These are phyloP conservation scores for Eurytoma adleriae DNA, from an alignment of 2,888 invertebrate genomes.

Conservation along the genomic window DNA sequence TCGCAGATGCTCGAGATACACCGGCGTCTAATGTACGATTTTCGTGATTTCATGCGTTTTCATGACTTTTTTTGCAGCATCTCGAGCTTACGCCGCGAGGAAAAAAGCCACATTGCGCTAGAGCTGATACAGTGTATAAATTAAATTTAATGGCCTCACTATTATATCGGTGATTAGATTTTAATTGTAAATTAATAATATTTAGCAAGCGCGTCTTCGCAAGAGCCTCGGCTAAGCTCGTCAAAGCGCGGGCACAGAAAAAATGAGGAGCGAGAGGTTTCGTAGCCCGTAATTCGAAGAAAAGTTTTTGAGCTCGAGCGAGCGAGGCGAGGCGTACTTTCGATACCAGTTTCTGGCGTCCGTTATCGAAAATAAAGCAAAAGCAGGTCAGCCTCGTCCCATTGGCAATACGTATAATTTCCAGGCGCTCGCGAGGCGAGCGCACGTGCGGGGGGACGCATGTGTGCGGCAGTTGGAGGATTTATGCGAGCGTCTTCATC, in stretches of 20 bases:
- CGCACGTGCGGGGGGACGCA: background rate
- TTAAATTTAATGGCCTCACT: too few species aligned
- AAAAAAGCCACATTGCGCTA: background rate
- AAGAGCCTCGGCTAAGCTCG: too few species aligned
- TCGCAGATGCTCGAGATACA: too few species aligned
- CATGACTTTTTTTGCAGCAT: too few species aligned
- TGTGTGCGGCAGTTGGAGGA: slow-evolving; percentile 8
- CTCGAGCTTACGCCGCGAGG: slow-evolving; percentile 47
- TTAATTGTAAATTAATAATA: too few species aligned
- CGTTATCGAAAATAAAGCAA: slow-evolving; percentile 4
- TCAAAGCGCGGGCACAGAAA: too few species aligned
- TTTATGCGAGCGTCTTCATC: slow-evolving; percentile 11
- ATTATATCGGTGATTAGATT: too few species aligned
- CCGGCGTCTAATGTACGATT: too few species aligned
- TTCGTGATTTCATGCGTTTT: too few species aligned
- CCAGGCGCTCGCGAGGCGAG: background rate
- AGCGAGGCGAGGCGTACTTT: background rate
- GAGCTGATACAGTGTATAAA: too few species aligned
- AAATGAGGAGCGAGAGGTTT: too few species aligned
- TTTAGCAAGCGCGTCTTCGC: too few species aligned
- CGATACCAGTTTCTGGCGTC: background rate
- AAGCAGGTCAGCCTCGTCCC: background rate
- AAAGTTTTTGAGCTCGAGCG: background rate
- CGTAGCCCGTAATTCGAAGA: background rate
- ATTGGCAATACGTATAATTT: background rate